A percentile compares a stretch with the other conserved stretches of the same genome.
Conservation (phyloP, 2,113 vertebrate genomes). For the Phodopus roborovskii region DNA sequence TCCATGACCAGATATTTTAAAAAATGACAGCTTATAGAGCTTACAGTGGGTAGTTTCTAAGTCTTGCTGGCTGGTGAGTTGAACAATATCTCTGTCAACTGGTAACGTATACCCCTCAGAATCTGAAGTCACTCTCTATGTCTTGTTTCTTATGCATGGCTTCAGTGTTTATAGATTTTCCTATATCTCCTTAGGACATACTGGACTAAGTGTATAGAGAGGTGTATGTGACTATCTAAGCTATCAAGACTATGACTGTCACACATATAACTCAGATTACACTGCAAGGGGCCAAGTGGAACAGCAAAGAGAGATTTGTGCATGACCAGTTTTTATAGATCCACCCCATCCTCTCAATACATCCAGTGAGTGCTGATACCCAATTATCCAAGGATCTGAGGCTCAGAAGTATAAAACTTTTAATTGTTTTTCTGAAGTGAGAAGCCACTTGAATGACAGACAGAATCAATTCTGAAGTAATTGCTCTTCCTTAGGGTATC, state of each 20-base stretch:
- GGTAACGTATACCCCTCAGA: rapidly evolving
- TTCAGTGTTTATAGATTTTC: not conserved
- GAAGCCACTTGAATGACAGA: conserved; percentile 46
- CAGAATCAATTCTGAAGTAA: conserved; percentile 61
- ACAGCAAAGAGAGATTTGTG: not conserved
- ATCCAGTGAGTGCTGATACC: not conserved
- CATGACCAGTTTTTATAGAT: not conserved
- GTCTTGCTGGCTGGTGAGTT: not conserved
- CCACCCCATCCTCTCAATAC: not conserved
- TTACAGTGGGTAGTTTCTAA: not conserved
- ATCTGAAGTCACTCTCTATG: not conserved
- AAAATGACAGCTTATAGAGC: too few relatives aligned
- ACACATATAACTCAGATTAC: not conserved
- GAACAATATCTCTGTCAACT: rapidly evolving
- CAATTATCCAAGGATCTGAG: conserved; percentile 22
- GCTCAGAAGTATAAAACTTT: conserved; percentile 57
- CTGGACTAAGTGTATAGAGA: not conserved
- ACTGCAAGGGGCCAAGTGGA: not conserved
- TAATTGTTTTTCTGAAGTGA: conserved; percentile 62
- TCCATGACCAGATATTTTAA: too few relatives aligned
- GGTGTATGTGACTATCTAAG: not conserved
- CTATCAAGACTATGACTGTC: not conserved
- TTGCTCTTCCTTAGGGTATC: conserved; percentile 34
- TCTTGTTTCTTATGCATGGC: not conserved
- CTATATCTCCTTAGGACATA: not conserved